A percentile compares a stretch with the other conserved stretches of the same genome.
Conservation (phyloP, 2,113 vertebrate species). For the Xyliphius kryptos region DNA sequence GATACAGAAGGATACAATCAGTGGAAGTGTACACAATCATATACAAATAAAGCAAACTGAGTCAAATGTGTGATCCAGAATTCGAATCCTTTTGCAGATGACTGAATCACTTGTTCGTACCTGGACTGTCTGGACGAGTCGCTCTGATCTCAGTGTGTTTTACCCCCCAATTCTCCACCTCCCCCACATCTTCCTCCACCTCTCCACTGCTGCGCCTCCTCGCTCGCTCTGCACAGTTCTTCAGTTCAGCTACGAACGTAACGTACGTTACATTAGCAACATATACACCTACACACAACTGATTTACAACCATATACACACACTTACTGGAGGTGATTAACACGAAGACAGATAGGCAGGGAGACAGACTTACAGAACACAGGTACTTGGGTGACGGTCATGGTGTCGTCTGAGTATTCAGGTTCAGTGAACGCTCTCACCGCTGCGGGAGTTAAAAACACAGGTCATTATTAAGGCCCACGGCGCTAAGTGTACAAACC, state of each 20-base stretch:
- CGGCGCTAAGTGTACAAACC: no score
- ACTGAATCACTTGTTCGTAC: slow-evolving; percentile 9
- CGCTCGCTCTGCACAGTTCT: neutral
- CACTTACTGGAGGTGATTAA: no score
- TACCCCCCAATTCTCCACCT: slow-evolving; percentile 9
- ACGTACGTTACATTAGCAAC: no score
- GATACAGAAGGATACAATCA: no score
- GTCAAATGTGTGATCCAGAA: no score
- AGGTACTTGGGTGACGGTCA: slow-evolving; percentile 76
- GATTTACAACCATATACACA: slow-evolving; percentile 21
- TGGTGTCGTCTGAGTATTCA: slow-evolving; percentile 55
- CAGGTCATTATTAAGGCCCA: neutral
- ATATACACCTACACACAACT: neutral
- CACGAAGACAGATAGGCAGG: neutral
- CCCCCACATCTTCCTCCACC: slow-evolving; percentile 29
- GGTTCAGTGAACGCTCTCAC: slow-evolving; percentile 59
- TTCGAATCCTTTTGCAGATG: no score
- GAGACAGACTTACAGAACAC: slow-evolving; percentile 71
- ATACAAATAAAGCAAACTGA: no score
- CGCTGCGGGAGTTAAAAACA: slow-evolving; percentile 41
- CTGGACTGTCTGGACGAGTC: slow-evolving; percentile 26
- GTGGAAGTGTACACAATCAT: no score
- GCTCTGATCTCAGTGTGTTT: neutral
- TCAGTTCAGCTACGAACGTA: slow-evolving; percentile 37
- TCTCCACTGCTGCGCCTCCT: slow-evolving; percentile 14